Conservation (phyloP, 2,113 vertebrate genomes). For the Thunnus thynnus region DNA sequence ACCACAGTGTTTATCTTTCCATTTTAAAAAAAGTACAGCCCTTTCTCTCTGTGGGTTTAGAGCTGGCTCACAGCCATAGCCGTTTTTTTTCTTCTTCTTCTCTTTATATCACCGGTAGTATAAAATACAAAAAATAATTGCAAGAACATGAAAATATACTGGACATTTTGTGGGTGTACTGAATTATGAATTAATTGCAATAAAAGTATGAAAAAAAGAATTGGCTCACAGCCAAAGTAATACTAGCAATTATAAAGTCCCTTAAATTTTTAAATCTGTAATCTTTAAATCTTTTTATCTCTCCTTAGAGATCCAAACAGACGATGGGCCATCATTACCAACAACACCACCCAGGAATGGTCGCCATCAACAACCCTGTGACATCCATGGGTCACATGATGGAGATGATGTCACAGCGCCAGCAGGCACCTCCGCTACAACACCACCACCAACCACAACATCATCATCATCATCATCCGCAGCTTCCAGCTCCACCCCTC, state of each 20-base stretch:
- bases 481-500: constrained; percentile 87
- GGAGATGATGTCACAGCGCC: constrained; percentile 94
- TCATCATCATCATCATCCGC: constrained; percentile 77
- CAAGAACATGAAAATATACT: too few relatives aligned
- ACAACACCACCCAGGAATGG: constrained; percentile 86
- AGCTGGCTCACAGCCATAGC: background rate
- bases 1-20: constrained; percentile 9
- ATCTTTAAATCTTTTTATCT: constrained; percentile 4
- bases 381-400: constrained; percentile 93
- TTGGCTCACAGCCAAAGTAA: too few relatives aligned
- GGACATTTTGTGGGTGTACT: too few relatives aligned
- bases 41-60: background rate
- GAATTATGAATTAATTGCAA: too few relatives aligned
- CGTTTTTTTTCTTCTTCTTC: too few relatives aligned
- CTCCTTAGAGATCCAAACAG: constrained; percentile 91
- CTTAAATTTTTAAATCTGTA: too few relatives aligned
- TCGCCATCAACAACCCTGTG: constrained; percentile 88
- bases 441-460: constrained; percentile 80
- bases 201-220: too few relatives aligned
- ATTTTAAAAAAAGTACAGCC: background rate
- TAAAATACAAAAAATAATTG: too few relatives aligned
- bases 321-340: constrained; percentile 84
- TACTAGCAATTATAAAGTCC: too few relatives aligned
- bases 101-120: too few relatives aligned
- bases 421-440: constrained; percentile 91